Base-by-base conservation (phyloP, 2,113 vertebrate genomes). In the Oncorhynchus kisutch region DNA sequence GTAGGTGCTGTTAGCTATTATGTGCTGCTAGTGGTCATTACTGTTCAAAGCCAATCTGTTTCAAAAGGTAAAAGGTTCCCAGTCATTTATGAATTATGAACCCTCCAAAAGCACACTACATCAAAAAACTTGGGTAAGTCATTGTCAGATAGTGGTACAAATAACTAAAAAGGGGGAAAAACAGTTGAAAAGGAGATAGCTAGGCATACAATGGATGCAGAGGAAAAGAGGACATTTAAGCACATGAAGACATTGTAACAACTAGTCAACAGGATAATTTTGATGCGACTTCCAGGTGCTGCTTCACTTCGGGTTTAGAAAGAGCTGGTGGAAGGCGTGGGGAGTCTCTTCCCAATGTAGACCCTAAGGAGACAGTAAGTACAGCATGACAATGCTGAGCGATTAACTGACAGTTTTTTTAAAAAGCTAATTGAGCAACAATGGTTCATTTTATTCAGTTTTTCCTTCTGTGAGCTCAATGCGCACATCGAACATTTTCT, bases 311-410 rank as follows among this genome's bases (percentile, higher is more conserved):
- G 31, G 16, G 72, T 76, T 98, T 93, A 99, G 49, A 98, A 98
- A 71, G 96, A 96, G 93, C 95, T 97, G 90, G 97, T 89, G 29
- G 97, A 95, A 14, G 97, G 94, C 13, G 95, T 94, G 86, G 95
- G 97, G 94, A 98, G 90, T 88, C 95, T 95, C 86, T 98, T 98
- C 27, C 97, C 97, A 20, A 99, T 99, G 90, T 97, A 99, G 87
- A 99, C 97, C 81, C 97, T 98, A 93, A 71, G 64, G 88, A 90
- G 6, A 11, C 82, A 0, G 89, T 14, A 11, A 54, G 25, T 16
- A 54, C 3, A 18, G 13, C 51, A 14, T 16, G 51, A 45, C 39
- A 45, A 9, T 11, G 9, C 39, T 12, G 39, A 39, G 8, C 2
- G 39, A 11, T 45, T 45, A 45, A 45, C 39, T 45, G 39, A 12